Base-by-base conservation (phyloP, 2,888 invertebrate genomes). In the Cosmorhoe ocellata region DNA sequence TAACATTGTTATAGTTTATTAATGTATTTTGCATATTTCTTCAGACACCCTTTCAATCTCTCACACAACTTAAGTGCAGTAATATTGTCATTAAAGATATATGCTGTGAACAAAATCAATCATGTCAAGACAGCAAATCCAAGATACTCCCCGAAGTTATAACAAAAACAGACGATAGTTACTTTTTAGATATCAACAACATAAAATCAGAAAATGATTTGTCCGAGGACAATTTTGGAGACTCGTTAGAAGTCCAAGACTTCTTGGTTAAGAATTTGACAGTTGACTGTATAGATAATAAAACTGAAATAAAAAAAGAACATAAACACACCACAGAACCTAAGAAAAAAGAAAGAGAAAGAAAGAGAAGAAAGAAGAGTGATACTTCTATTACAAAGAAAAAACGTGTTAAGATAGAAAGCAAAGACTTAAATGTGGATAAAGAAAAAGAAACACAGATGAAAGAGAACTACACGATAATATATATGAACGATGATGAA, bases 401-500 rank as follows among this genome's bases (percentile, higher is more conserved):
- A 14, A 51, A 33, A 24, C 7, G 2, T 9, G 30, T 42, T 11
- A 37, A 39, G 10, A 12, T 12, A 12, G 38, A 42, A 13, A 18
- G n/a, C 0, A 3, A 33, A 13, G 8, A 42, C 6, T 2, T 37
- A 26, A 40, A 39, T 3, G 5, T 5, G 0, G 27, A 31, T 13
- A 45, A 40, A 30, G 10, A 9, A 9, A 45, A 40, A 18, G 10
- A 11, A 9, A 9, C 22, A 5, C 7, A 28, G 11, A 27, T 28
- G 2, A 39, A 53, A 34, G 43, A 55, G 13, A 51, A 46, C 7
- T 47, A 55, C 9, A 51, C 30, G 12, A 32, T 50, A 30, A 43
- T 49, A 10, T 30, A 45, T 22, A 53, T 49, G 54, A 45, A 31
- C 3, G 54, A 54, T 11, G 48, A 46, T 3, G 54, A 54, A 6